These are phyloP conservation scores for Pseudomyrmex pallidus DNA, from an alignment of 1,140 invertebrate species.

Conservation along the genomic window DNA sequence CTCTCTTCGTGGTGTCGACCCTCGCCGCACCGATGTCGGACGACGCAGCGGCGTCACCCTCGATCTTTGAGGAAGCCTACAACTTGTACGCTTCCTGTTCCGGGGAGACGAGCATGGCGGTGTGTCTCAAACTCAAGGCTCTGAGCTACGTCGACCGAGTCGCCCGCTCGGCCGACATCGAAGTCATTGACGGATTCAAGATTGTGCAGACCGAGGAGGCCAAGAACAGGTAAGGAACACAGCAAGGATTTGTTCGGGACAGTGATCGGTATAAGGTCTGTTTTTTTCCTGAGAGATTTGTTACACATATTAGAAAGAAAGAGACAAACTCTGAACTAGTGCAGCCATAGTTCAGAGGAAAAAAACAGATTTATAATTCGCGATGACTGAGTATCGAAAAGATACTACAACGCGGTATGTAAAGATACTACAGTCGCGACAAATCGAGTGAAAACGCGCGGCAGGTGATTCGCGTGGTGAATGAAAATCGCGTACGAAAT, in stretches of 20 bases:
- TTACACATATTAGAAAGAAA: too few species aligned
- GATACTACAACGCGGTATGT: neutral
- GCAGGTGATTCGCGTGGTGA: slow-evolving; percentile 21
- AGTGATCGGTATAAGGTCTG: slow-evolving; percentile 52
- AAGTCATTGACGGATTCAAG: slow-evolving; percentile 88
- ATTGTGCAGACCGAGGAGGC: slow-evolving; percentile 88
- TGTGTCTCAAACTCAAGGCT: slow-evolving; percentile 89
- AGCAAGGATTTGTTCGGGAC: neutral
- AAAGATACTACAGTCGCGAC: neutral
- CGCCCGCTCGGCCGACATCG: slow-evolving; percentile 83
- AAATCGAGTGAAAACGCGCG: slow-evolving; percentile 16
- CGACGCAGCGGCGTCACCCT: slow-evolving; percentile 68
- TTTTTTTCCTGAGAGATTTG: too few species aligned
- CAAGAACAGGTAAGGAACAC: slow-evolving; percentile 78
- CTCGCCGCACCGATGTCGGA: slow-evolving; percentile 86
- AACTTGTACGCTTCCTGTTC: slow-evolving; percentile 87
- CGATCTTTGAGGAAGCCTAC: slow-evolving; percentile 83
- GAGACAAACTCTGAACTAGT: too few species aligned
- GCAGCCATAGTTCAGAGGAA: too few species aligned
- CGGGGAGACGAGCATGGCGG: slow-evolving; percentile 88
- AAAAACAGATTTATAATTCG: too few species aligned
- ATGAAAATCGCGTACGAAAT: neutral
- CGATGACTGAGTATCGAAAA: neutral
- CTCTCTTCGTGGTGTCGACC: slow-evolving; percentile 79
- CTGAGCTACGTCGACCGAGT: slow-evolving; percentile 81